Percentiles rank a stretch among this genome's conserved stretches.
These are phyloP conservation scores for Liodrosophila aerea DNA, from an alignment of 2,888 invertebrate genomes.

Conservation along the genomic window DNA sequence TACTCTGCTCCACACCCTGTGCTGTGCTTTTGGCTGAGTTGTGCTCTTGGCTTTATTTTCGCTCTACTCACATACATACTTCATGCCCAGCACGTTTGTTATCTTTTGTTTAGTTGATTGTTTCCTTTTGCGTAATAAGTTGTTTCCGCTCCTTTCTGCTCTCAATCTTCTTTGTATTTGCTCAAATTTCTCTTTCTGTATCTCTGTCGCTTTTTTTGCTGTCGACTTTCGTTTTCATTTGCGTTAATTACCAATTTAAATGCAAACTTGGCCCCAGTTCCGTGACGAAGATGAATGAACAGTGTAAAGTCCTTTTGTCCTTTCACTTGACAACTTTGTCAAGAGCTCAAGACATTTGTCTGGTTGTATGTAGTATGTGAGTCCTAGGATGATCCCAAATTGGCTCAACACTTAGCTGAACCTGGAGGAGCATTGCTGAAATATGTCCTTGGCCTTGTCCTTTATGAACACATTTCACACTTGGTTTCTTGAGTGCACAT, in stretches of 20 bases:
- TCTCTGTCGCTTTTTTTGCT: constrained; percentile 8
- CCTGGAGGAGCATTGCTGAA: constrained; percentile 19
- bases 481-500: constrained; percentile 7
- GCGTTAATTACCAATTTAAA: constrained; percentile 79
- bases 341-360: constrained; percentile 16
- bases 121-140: constrained; percentile 66
- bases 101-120: constrained; percentile 72
- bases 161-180: constrained; percentile 40
- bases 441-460: constrained; percentile 13
- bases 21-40: constrained; percentile 1
- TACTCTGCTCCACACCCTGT: not conserved
- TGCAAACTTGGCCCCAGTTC: constrained; percentile 69
- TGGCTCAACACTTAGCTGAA: constrained; percentile 20
- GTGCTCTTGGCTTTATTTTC: constrained; percentile 26
- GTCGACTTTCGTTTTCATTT: constrained; percentile 57
- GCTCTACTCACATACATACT: constrained; percentile 41
- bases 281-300: constrained; percentile 72
- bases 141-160: constrained; percentile 42
- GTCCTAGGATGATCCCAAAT: constrained; percentile 17
- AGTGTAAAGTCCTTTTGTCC: constrained; percentile 54
- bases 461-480: constrained; percentile 11
- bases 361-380: constrained; percentile 7
- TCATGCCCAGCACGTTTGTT: constrained; percentile 62
- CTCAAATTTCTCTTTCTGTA: constrained; percentile 36
- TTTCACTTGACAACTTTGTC: constrained; percentile 53